Base-by-base conservation (phyloP, 2,888 invertebrate species). In the Mystacides longicornis region DNA sequence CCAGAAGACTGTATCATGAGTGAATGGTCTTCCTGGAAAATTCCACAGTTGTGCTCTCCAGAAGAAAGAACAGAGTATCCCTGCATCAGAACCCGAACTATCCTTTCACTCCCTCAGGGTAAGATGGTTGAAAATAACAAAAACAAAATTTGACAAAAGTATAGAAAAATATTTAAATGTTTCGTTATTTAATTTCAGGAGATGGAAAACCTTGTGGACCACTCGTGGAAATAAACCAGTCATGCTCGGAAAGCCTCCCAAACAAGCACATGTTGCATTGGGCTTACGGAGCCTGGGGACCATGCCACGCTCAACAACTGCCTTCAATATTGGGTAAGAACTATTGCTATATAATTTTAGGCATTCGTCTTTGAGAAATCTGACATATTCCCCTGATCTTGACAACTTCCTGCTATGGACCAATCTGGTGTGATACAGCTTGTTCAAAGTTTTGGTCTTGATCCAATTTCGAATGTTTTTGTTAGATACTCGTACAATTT, bases 1-100 rank as follows among this genome's bases (percentile, higher is more conserved):
- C 69, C 71, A 0, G 77, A 78, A 59, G 77, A 80, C 64, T 82
- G 82, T 63, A 67, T 69, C 2, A 67, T 81, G 43, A 79, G 75
- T 1, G 79, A 81, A 52, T 82, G 81, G 82, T 69, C 80, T 50
- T 75, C 79, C 53, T 82, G 82, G 82, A 66, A 72, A 58, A 75
- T 78, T 1, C 68, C 77, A 2, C 22, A 23, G 5, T 23, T 45
- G 2, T 23, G 74, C 1, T 18, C 43, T 23, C 81, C 81, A 81
- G 66, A 78, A 1, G 68, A 77, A 2, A 64, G 48, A 5, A 37
- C 52, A 81, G 22, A 23, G 14, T 33, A 27, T 11, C 31, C 74
- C 1, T 27, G 33, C 16, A 73, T 74, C 23, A 69, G 77, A 47
- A 75, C 74, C 1, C 67, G 77, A n/a, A 67, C 74, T 2, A 63